phyloP scores from a whole-genome alignment of 2,113 vertebrate species.

The Notothenia rossii region DNA sequence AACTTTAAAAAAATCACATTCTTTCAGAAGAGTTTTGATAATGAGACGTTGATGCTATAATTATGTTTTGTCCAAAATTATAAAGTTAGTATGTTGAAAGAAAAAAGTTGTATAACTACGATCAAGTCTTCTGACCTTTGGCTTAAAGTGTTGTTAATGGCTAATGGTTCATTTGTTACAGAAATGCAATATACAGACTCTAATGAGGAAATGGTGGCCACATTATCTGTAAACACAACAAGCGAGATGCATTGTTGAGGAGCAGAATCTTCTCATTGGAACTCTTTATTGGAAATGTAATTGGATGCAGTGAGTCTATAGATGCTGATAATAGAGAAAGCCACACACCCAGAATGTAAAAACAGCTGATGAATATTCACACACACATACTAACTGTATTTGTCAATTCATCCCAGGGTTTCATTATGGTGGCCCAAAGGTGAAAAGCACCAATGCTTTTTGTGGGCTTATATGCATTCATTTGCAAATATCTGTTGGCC shows the following conservation, averaged over 20 bases:
- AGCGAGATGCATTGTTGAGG: constrained; percentile 3
- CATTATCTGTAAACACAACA: constrained; percentile 13
- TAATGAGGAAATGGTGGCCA: constrained; percentile 9
- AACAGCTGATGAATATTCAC: constrained; percentile 60
- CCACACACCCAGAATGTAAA: constrained; percentile 23
- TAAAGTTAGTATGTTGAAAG: not conserved
- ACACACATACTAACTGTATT: constrained; percentile 33
- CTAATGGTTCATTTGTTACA: not conserved
- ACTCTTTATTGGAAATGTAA: constrained; percentile 42
- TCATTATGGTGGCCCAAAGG: constrained; percentile 36
- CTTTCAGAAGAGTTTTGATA: too few species aligned
- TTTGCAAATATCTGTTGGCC: constrained; percentile 23
- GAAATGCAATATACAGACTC: not conserved
- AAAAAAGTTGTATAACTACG: not conserved
- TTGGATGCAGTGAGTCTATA: constrained; percentile 52
- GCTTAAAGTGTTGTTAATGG: not conserved
- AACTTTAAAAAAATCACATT: not conserved
- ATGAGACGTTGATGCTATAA: not conserved
- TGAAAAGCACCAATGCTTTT: constrained; percentile 22
- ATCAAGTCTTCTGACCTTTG: too few species aligned
- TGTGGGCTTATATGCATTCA: constrained; percentile 5
- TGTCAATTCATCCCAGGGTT: constrained; percentile 14
- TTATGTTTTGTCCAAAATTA: not conserved
- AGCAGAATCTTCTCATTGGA: constrained; percentile 21
- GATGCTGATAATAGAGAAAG: constrained; percentile 38